These are phyloP conservation scores for Torymus tubicola DNA, from an alignment of 2,888 invertebrate genomes.

Conservation along the genomic window DNA sequence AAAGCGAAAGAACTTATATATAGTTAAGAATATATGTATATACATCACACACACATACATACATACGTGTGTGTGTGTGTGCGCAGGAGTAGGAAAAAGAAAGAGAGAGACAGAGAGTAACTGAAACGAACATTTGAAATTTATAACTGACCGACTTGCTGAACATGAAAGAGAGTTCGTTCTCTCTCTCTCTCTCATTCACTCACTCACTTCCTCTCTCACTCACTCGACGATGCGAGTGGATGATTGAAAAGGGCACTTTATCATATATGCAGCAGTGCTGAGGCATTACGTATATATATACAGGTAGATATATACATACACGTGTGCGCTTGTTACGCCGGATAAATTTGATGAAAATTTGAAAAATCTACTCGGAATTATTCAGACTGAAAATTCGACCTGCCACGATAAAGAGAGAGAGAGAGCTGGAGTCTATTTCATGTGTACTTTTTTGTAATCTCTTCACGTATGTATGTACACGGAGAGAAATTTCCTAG, in stretches of 20 bases:
- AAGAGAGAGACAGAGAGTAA: background rate
- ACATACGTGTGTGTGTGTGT: too few species aligned
- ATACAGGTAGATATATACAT: too few species aligned
- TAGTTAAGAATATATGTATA: too few species aligned
- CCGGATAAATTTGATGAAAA: conserved; percentile 37
- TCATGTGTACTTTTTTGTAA: too few species aligned
- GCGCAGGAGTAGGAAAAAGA: too few species aligned
- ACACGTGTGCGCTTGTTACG: background rate
- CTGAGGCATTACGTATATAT: background rate
- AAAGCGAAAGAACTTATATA: background rate
- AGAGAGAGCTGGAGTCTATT: background rate
- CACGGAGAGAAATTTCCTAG: too few species aligned
- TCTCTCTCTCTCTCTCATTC: background rate
- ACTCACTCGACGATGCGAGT: background rate
- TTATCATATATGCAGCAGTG: conserved; percentile 27
- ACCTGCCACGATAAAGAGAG: too few species aligned
- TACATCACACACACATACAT: too few species aligned
- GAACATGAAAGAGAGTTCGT: background rate
- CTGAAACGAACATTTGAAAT: conserved; percentile 24
- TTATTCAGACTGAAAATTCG: background rate
- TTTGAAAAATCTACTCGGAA: conserved; percentile 20
- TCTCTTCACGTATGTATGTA: too few species aligned
- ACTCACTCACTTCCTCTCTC: too few species aligned
- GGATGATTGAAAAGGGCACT: conserved; percentile 42
- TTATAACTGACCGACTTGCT: conserved; percentile 42